Conservation (phyloP, 2,113 vertebrate genomes). For the Meles meles region DNA sequence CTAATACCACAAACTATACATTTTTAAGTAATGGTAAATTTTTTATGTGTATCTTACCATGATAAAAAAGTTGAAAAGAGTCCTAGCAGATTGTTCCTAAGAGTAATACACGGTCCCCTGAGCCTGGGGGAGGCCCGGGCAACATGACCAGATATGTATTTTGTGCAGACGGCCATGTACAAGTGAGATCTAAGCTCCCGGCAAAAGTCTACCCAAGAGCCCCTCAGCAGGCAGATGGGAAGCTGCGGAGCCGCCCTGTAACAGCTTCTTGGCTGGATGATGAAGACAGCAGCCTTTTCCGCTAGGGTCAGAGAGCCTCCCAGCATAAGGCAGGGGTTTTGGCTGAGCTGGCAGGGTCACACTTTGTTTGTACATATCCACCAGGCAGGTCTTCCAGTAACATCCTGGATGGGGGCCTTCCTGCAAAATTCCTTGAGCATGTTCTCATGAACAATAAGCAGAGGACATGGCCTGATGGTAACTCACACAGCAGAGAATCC, state of each 20-base stretch:
- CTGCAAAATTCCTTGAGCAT: conserved; percentile 59
- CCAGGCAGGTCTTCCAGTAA: conserved; percentile 68
- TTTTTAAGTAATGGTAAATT: neutral
- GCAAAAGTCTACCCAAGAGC: neutral
- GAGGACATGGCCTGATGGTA: conserved; percentile 39
- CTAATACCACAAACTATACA: neutral
- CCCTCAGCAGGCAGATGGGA: neutral
- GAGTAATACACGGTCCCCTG: neutral
- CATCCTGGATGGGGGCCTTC: conserved; percentile 67
- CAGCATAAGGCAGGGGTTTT: neutral
- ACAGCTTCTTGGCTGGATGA: neutral
- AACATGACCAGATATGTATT: neutral
- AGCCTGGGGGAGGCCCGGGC: neutral
- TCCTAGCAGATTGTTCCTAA: neutral
- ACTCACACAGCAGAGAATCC: conserved; percentile 14
- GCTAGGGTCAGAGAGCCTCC: conserved; percentile 28
- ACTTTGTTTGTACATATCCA: conserved; percentile 56
- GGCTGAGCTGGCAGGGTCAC: conserved; percentile 57
- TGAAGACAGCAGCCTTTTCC: conserved; percentile 45
- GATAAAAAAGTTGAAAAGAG: neutral
- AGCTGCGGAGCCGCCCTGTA: neutral
- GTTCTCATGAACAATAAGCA: conserved; percentile 45
- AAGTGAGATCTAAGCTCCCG: neutral
- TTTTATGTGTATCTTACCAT: neutral
- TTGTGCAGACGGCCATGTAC: neutral